Percentiles rank a stretch among this genome's conserved stretches.
Conservation (phyloP, 2,797 vertebrate species). For the Allobates femoralis region DNA sequence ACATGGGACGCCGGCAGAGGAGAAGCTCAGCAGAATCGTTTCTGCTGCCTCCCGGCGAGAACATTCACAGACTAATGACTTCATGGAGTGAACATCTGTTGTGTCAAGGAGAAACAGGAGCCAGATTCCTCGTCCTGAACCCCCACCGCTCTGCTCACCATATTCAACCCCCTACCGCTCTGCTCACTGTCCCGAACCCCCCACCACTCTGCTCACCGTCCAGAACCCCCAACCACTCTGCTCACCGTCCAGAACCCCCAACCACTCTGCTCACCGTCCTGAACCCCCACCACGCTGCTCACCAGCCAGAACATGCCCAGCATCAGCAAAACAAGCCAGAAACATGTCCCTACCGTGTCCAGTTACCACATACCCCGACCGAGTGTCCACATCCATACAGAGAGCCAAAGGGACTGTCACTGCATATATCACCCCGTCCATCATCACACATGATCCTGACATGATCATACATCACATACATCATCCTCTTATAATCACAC, state of each 20-base stretch:
- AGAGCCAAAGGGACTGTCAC: neutral
- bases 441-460: neutral
- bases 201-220: neutral
- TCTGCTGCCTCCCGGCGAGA: slow-evolving; percentile 36
- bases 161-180: neutral
- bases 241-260: neutral
- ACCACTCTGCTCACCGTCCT: neutral
- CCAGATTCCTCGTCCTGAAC: slow-evolving; percentile 26
- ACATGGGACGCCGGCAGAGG: slow-evolving; percentile 18
- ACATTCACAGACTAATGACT: slow-evolving; percentile 57
- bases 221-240: neutral
- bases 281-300: neutral
- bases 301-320: slow-evolving; percentile 6
- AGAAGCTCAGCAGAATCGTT: slow-evolving; percentile 23
- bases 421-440: too few species aligned
- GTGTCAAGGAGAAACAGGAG: slow-evolving; percentile 32
- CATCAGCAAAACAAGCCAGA: neutral
- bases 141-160: neutral
- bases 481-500: neutral
- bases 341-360: neutral
- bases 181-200: neutral
- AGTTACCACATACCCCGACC: neutral
- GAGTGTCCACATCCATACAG: neutral
- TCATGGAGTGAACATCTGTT: slow-evolving; percentile 54
- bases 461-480: neutral